Evolutionary conservation across 2,888 invertebrate species (phyloP), one percentile per base, ranked within the genome.

Genomic region (Oscheius sp.): DNA sequence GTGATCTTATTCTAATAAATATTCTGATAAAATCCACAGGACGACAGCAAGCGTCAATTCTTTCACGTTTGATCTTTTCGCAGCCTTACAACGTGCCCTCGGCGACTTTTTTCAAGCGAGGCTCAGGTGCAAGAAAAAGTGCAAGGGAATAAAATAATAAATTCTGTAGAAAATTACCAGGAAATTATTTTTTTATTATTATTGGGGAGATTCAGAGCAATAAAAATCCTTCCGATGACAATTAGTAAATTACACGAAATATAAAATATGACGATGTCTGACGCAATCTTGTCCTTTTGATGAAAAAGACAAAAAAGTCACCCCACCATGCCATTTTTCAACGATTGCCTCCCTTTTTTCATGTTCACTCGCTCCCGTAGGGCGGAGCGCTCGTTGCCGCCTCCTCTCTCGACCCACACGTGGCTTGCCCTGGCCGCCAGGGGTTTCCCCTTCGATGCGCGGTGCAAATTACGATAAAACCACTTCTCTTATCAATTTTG

Each of bases 21-120:
- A 21, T 25, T 25, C 29, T 55, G 23, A 25, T 55, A 21, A 16
- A 55, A 23, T 25, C 5, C 21, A 18, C 21, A 18, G 49, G n/a
- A n/a, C n/a, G n/a, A n/a, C n/a, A n/a, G n/a, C n/a, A n/a, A 49
- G 6, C 21, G 6, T 18, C 16, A 49, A 21, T 21, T 21, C n/a
- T 49, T 49, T 49, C 49, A 49, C 49, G 55, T 55, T 55, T 55
- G 55, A 55, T 55, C 55, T 55, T 25, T 23, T 55, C 55, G 55
- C 55, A 13, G 3, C 21, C 23, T 55, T 55, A 55, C 55, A 55
- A 21, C 49, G 49, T 18, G 49, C 21, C 16, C n/a, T 18, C 9
- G 35, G 35, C 35, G 3, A 9, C 35, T 35, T 35, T 35, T 35
- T 35, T 35, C 35, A 3, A 35, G 35, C 35, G 35, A 35, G 35